phyloP scores from a whole-genome alignment of 2,797 vertebrate species.

The Silurus aristotelis region DNA sequence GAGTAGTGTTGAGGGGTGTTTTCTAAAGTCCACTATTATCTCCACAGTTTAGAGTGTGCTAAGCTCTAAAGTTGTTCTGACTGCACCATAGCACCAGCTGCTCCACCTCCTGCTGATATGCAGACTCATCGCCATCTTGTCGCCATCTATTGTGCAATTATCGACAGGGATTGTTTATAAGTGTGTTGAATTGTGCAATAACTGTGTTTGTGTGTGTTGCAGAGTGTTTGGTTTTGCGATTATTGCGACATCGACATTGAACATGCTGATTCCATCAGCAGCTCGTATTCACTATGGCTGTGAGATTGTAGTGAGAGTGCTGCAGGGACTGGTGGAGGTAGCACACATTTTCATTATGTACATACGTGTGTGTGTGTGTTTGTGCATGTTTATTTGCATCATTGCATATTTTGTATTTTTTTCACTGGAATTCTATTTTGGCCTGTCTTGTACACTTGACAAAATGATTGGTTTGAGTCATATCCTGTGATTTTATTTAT shows the following conservation, averaged over 20 bases:
- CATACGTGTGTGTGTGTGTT: background rate
- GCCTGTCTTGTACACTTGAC: background rate
- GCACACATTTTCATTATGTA: background rate
- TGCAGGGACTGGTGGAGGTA: slow-evolving; percentile 91
- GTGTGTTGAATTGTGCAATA: background rate
- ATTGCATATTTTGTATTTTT: background rate
- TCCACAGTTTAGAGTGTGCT: too few species aligned
- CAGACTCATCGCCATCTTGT: too few species aligned
- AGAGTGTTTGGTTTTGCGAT: slow-evolving; percentile 92
- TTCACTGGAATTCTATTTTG: background rate
- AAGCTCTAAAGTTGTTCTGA: too few species aligned
- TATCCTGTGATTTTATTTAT: too few species aligned
- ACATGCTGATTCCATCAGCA: slow-evolving; percentile 87
- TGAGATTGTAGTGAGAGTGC: slow-evolving; percentile 86
- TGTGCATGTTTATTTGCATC: background rate
- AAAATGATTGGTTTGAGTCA: too few species aligned
- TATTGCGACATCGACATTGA: slow-evolving; percentile 86
- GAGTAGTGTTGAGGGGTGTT: too few species aligned
- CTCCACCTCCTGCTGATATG: too few species aligned
- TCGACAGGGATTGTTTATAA: background rate
- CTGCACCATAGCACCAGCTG: too few species aligned
- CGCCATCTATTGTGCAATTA: background rate
- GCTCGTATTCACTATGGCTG: slow-evolving; percentile 86
- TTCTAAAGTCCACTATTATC: too few species aligned
- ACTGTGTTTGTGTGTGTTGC: slow-evolving; percentile 14